Evolutionary conservation across 2,888 invertebrate species (phyloP), one percentile per base, ranked within the genome.

Genomic region (Aporophyla nigra): DNA sequence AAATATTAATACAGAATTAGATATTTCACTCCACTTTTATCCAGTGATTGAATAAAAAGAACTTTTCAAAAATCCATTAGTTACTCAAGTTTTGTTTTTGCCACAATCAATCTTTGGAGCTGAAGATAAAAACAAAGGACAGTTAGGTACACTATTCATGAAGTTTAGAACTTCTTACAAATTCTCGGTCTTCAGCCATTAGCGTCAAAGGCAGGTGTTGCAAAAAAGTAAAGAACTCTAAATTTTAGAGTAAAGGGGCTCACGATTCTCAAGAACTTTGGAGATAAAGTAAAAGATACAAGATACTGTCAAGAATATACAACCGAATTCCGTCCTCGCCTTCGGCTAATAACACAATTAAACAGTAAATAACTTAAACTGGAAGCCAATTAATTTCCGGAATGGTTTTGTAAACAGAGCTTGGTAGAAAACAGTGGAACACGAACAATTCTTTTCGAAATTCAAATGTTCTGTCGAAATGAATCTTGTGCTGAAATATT

Each of bases 331-430:
- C 40, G 56, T 43, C 16, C 65, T 66, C 63, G 49, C 73, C 66
- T 59, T 71, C 16, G 80, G 59, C 84, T 80, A 82, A 79, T 79
- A 79, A 87, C 40, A 79, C 74, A 83, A 79, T 81, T 81, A 83
- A 78, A 84, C 77, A 68, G 76, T 86, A 86, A 86, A 86, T 84
- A 78, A 87, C 65, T 79, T 77, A 69, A 76, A 79, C 74, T 72
- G 74, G 53, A 78, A 83, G 75, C 76, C 79, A 87, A 87, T 87
- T 88, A 88, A 86, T 86, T 86, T 56, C 63, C 70, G 5, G 72
- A 84, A 86, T 80, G 79, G 66, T 79, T 24, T 4, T 77, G 80
- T 86, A 76, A 87, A 84, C 85, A 86, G 49, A 65, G 40, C 49
- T 69, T 74, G 14, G 51, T 68, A 33, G 56, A 62, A 78, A 87